phyloP scores from a whole-genome alignment of 1,140 invertebrate species.

The Drosophila biarmipes region DNA sequence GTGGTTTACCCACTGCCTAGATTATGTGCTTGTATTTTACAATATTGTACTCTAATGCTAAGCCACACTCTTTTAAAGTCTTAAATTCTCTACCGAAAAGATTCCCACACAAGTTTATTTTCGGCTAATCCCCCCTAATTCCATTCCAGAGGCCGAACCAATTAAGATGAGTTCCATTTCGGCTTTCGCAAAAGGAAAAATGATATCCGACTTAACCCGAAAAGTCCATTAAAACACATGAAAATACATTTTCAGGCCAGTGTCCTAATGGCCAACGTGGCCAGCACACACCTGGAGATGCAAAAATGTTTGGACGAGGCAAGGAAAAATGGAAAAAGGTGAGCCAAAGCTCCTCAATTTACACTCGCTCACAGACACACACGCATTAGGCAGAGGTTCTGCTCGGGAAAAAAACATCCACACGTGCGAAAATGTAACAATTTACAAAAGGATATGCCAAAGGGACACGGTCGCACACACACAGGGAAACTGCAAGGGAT shows the following conservation, averaged over 20 bases:
- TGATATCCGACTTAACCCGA: constrained; percentile 59
- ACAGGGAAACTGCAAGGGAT: not conserved
- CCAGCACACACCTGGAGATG: constrained; percentile 34
- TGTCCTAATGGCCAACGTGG: constrained; percentile 61
- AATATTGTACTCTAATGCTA: not conserved
- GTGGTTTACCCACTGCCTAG: not conserved
- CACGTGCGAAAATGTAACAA: constrained; percentile 76
- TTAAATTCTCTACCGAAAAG: not conserved
- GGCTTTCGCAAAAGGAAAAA: constrained; percentile 42
- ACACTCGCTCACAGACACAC: constrained; percentile 38
- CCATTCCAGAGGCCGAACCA: constrained; percentile 36
- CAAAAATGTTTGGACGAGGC: constrained; percentile 38
- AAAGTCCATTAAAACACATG: constrained; percentile 77
- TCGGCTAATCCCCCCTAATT: constrained; percentile 26
- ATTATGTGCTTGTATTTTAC: not conserved
- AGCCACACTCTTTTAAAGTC: constrained; percentile 1
- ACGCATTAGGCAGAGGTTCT: constrained; percentile 34
- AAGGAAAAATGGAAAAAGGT: constrained; percentile 58
- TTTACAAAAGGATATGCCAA: constrained; percentile 71
- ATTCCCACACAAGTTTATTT: constrained; percentile 15
- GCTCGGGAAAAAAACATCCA: constrained; percentile 35
- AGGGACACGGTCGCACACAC: constrained; percentile 25
- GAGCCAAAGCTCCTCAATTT: constrained; percentile 69
- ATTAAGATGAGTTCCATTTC: constrained; percentile 53
- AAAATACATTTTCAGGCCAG: constrained; percentile 65